Base-by-base conservation (phyloP, 2,113 vertebrate genomes). In the Potamarius usumacintae region DNA sequence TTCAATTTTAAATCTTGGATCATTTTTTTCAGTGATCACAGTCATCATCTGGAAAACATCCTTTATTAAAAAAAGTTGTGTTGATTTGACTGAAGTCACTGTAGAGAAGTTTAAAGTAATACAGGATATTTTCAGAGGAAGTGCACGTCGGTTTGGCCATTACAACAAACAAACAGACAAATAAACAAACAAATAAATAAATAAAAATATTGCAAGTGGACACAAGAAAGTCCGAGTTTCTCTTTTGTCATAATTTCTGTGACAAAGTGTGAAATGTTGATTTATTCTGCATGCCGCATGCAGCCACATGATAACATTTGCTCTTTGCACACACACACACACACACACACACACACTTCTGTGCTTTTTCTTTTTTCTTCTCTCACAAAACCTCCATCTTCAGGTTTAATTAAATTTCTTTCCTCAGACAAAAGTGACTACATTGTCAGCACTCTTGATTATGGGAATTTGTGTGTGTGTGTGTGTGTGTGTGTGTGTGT, bases 371-470 rank as follows among this genome's bases (percentile, higher is more conserved):
- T 20, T 34, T 69, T 34, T 30, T 85, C 57, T 81, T 85, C 67
- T 52, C 14, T 65, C 84, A 78, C 83, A 82, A 52, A 86, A 88
- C 82, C 58, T 55, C 30, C 52, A 50, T 67, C 17, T 27, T 89
- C 74, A 85, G 69, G 34, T 86, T 87, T 84, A 89, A 90, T 90
- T 90, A 63, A 90, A 91, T 90, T 90, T 82, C 81, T 5, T 83
- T 60, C 25, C n/a, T 18, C 67, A 12, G 27, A 87, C 76, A 85
- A 82, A 85, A 12, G 80, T 48, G 63, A 65, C 62, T 88, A 74
- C 50, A 76, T 86, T 87, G 85, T 88, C 89, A 87, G 87, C 62
- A 82, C 62, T 88, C 57, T n/a, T 78, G 22, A 7, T 34, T 53
- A 17, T 77, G 74, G 52, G 72, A 48, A 27, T 74, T 2, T 77